These are phyloP conservation scores for Coenonympha arcania DNA, from an alignment of 2,888 invertebrate genomes.

Conservation along the genomic window DNA sequence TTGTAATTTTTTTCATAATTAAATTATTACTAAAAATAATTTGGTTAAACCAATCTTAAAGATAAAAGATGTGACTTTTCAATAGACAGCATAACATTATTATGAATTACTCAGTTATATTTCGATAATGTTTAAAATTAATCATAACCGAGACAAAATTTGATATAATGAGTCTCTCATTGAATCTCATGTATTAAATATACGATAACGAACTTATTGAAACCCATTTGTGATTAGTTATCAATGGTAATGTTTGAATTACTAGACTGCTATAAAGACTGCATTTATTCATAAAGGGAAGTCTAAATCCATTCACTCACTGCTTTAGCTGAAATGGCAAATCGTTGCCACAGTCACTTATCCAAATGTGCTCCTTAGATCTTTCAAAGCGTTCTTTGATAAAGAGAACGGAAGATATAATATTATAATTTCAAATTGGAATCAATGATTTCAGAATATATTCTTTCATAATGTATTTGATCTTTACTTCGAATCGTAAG, in stretches of 20 bases:
- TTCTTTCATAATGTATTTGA: conserved; percentile 13
- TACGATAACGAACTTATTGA: background rate
- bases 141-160: no score
- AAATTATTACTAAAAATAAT: no score
- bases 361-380: conserved; percentile 23
- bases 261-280: no score
- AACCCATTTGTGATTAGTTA: background rate
- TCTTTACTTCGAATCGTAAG: conserved; percentile 11
- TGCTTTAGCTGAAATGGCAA: conserved; percentile 13
- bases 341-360: conserved; percentile 15
- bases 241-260: background rate
- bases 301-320: conserved; percentile 5
- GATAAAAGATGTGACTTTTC: no score
- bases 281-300: background rate
- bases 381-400: conserved; percentile 22
- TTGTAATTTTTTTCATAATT: no score
- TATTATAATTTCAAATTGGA: conserved; percentile 29
- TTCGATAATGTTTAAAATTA: no score
- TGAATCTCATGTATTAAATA: no score
- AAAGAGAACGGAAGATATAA: conserved; percentile 16
- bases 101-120: no score
- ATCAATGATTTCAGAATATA: conserved; percentile 21
- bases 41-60: no score
- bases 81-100: no score
- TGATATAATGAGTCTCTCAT: no score